Evolutionary conservation across 2,888 invertebrate genomes (phyloP), one percentile per base, ranked within the genome.

Genomic region (Carcina quercana): DNA sequence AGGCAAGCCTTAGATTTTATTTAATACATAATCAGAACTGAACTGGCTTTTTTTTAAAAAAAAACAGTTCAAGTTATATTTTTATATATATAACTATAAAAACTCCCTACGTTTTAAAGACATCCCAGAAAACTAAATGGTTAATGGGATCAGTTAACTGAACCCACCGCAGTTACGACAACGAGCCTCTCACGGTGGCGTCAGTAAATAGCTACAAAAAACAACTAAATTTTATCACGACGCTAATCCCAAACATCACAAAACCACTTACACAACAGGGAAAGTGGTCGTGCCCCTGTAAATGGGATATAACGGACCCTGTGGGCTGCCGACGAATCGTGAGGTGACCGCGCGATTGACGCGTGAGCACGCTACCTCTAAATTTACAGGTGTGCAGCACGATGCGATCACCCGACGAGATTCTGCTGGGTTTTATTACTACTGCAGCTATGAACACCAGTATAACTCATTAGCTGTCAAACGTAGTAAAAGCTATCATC

Each of bases 301-400:
- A 47, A 53, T 43, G 42, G 43, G 39, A 45, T 35, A 33, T 59
- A 58, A 54, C 52, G 51, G 53, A 44, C 15, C 15, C 28, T 19
- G 7, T 17, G 5, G 10, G 19, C n/a, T n/a, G 32, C 30, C 35
- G 43, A n/a, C n/a, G n/a, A n/a, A n/a, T 65, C 60, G 61, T 59
- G 60, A 59, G 21, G 11, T 22, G 32, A 22, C 45, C 42, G 61
- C n/a, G n/a, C n/a, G n/a, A n/a, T n/a, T n/a, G n/a, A n/a, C n/a
- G n/a, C 60, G 61, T 61, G 63, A 58, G 45, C 55, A 35, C 45
- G 52, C 48, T 35, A 54, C 57, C 47, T 55, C 56, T 53, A 53
- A 59, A 53, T 58, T 58, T 61, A 63, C 66, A 69, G 64, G 67
- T 69, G 68, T 57, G 44, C 49, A 24, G 35, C 52, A n/a, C n/a